phyloP scores from a whole-genome alignment of 2,888 invertebrate genomes.

The Drosophila mayaguana region DNA sequence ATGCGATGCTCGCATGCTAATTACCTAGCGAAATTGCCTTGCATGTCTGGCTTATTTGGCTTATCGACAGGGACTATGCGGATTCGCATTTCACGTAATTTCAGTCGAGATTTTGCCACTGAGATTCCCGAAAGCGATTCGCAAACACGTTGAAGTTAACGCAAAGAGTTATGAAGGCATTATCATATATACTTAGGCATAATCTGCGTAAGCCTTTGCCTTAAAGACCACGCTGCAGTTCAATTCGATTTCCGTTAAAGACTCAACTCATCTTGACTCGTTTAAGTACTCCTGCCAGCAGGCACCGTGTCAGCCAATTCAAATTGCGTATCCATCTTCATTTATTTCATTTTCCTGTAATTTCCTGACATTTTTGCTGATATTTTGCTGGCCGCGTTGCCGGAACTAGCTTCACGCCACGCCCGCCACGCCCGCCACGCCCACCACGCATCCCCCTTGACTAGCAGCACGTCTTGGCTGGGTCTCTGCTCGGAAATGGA shows the following conservation, averaged over 20 bases:
- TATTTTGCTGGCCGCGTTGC: conserved; percentile 46
- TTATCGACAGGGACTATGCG: background rate
- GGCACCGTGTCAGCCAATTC: conserved; percentile 30
- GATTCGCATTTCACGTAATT: conserved; percentile 52
- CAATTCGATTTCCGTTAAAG: conserved; percentile 4
- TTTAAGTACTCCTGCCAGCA: background rate
- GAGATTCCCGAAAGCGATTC: conserved; percentile 26
- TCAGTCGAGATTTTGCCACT: conserved; percentile 39
- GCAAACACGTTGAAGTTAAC: background rate
- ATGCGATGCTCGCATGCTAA: conserved; percentile 47
- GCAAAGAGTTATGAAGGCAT: background rate
- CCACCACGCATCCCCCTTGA: conserved; percentile 7
- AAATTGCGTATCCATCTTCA: conserved; percentile 81
- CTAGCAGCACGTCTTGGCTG: conserved; percentile 58
- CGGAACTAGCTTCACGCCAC: conserved; percentile 25
- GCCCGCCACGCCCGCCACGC: background rate
- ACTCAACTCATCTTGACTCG: background rate
- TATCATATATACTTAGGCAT: background rate
- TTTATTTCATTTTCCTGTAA: conserved; percentile 81
- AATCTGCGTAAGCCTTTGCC: background rate
- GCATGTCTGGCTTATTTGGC: conserved; percentile 27
- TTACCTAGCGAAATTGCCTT: conserved; percentile 47
- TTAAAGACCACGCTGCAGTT: background rate
- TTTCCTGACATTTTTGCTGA: conserved; percentile 77
- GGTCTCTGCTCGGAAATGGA: conserved; percentile 68